phyloP scores from a whole-genome alignment of 2,888 invertebrate genomes.

The Leptinotarsa rubiginosa region DNA sequence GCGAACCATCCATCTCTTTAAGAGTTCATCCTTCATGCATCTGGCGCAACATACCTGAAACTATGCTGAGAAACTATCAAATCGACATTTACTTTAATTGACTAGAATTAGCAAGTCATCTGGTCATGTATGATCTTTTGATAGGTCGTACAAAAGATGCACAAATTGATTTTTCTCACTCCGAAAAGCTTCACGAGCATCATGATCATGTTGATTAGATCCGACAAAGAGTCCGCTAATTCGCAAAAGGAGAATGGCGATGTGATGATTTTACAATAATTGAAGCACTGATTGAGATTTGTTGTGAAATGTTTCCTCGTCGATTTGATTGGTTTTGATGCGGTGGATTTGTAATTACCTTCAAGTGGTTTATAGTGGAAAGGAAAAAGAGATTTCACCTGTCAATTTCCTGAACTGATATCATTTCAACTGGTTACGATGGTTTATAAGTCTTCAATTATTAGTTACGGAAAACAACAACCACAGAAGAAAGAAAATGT shows the following conservation, averaged over 20 bases:
- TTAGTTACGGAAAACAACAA: too few relatives aligned
- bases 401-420: too few relatives aligned
- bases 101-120: constrained; percentile 19
- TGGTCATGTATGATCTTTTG: constrained; percentile 18
- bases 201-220: constrained; percentile 11
- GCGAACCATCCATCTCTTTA: neutral
- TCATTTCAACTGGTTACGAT: too few relatives aligned
- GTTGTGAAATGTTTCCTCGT: constrained; percentile 16
- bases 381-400: neutral
- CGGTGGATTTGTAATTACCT: neutral
- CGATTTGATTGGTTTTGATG: constrained; percentile 17
- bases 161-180: constrained; percentile 19
- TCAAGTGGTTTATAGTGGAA: neutral
- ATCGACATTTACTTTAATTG: constrained; percentile 9
- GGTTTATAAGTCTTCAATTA: too few relatives aligned
- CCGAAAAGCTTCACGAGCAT: constrained; percentile 4
- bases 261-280: constrained; percentile 6
- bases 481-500: too few relatives aligned
- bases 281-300: constrained; percentile 17
- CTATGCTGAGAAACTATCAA: neutral
- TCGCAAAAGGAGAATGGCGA: constrained; percentile 10
- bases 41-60: constrained; percentile 11
- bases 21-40: constrained; percentile 1
- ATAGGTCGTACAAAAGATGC: constrained; percentile 15
- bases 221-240: constrained; percentile 16